Evolutionary conservation across 1,140 invertebrate species (phyloP), one percentile per base, ranked within the genome.

Genomic region (Copidosoma floridanum): DNA sequence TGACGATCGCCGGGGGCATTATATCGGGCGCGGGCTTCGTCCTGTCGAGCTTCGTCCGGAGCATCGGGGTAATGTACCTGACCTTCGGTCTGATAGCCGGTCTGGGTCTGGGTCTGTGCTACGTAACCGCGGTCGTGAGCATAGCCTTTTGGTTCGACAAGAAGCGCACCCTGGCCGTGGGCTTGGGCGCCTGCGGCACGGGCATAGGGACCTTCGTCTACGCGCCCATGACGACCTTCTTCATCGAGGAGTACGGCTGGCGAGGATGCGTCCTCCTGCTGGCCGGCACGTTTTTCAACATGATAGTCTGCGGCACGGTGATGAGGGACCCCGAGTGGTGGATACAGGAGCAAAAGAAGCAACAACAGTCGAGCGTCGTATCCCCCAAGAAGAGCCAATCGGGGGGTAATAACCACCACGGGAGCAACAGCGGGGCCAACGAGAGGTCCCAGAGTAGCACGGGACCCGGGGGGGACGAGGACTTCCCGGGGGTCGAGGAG

Each of bases 131-230:
- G 44, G 97, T 97, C 58, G 94, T 97, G 35, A 93, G 91, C 74
- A 95, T 97, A 11, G 95, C 94, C 2, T 92, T 89, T 62, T 97
- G 97, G 82, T 98, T 98, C 71, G 94, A 97, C 67, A 89, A 91
- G 66, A 89, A 88, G 64, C 84, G 95, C 52, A 94, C 94, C 8
- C 82, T 97, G 61, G 95, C 95, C 1, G 97, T 94, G 1, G 90
- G 91, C 2, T 94, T 99, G 23, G 95, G 94, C 0, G 94, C 97
- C 0, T 97, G 94, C 69, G 95, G 95, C 3, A 95, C 94, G 6
- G 93, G 93, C 3, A 83, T 95, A 16, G 93, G 93, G 20, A 94
- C 91, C 16, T 90, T 94, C 71, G 74, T 93, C 3, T 89, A 94
- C 69, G 88, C 92, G 1, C 91, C 92, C 0, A 77, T 93, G 5